Evolutionary conservation across 2,888 invertebrate genomes (phyloP).

Genomic region (Tiliacea citrago): DNA sequence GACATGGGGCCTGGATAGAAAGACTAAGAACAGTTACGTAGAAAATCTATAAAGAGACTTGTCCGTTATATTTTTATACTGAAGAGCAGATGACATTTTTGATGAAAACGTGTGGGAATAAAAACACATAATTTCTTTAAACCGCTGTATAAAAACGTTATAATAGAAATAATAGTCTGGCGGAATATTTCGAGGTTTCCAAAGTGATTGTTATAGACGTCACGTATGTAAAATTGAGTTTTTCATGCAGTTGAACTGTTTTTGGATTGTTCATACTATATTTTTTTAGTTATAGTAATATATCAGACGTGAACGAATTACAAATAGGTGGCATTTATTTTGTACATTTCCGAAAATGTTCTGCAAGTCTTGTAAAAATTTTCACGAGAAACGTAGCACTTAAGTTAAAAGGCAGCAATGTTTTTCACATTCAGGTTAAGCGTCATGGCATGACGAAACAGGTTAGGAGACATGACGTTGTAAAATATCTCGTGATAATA

Average conservation of each 20-base stretch:
- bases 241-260: not conserved
- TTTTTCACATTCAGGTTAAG: slow-evolving; percentile 13
- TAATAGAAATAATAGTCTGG: slow-evolving; percentile 30
- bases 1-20: not conserved
- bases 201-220: slow-evolving; percentile 10
- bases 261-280: slow-evolving; percentile 17
- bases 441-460: not conserved
- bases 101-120: slow-evolving; percentile 8
- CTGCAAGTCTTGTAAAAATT: slow-evolving; percentile 18
- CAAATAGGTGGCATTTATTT: not conserved
- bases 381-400: slow-evolving; percentile 4
- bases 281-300: not conserved
- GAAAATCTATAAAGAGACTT: not conserved
- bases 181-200: slow-evolving; percentile 13
- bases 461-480: not conserved
- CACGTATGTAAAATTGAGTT: slow-evolving; percentile 4
- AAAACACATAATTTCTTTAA: slow-evolving; percentile 31
- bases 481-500: slow-evolving; percentile 16
- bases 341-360: slow-evolving; percentile 9
- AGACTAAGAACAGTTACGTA: not conserved
- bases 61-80: slow-evolving; percentile 14
- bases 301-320: not conserved
- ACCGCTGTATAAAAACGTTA: slow-evolving; percentile 10
- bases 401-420: slow-evolving; percentile 5
- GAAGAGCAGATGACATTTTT: slow-evolving; percentile 16